These are phyloP conservation scores for Dorcus hopei DNA, from an alignment of 2,888 invertebrate species.

Conservation along the genomic window DNA sequence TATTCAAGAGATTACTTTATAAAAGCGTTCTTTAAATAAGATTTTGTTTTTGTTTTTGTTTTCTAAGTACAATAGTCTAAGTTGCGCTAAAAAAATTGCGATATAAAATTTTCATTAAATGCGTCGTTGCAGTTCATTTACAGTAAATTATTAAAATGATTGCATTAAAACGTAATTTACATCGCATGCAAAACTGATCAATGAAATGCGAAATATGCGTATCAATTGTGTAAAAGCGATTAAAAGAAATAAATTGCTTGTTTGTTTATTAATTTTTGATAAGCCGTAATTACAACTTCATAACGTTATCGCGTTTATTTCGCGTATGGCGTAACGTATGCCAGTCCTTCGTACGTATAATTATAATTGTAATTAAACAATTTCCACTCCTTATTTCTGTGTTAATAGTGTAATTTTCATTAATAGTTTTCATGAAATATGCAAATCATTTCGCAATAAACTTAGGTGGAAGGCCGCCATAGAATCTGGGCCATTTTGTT, in stretches of 20 bases:
- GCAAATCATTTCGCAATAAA: constrained; percentile 16
- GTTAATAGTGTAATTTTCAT: constrained; percentile 33
- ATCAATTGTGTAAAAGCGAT: background rate
- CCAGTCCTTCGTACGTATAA: constrained; percentile 7
- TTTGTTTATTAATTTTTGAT: constrained; percentile 9
- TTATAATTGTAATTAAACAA: constrained; percentile 7
- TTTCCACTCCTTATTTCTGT: constrained; percentile 19
- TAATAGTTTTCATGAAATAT: constrained; percentile 40
- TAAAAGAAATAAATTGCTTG: constrained; percentile 4
- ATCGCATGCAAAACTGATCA: too few relatives aligned
- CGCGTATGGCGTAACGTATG: background rate
- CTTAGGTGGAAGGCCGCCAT: constrained; percentile 1
- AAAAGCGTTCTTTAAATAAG: too few relatives aligned
- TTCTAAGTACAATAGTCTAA: too few relatives aligned
- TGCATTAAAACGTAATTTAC: too few relatives aligned
- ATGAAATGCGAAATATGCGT: too few relatives aligned
- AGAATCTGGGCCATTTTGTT: constrained; percentile 35
- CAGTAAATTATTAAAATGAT: too few relatives aligned
- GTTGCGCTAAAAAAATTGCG: too few relatives aligned
- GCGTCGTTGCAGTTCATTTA: background rate
- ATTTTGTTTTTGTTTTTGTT: too few relatives aligned
- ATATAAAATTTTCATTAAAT: too few relatives aligned
- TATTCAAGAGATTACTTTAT: too few relatives aligned
- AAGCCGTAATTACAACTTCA: constrained; percentile 6
- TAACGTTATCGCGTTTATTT: background rate